Percentiles rank a stretch among this genome's conserved stretches.
phyloP scores from a whole-genome alignment of 2,888 invertebrate genomes.

The Lycia hirtaria region DNA sequence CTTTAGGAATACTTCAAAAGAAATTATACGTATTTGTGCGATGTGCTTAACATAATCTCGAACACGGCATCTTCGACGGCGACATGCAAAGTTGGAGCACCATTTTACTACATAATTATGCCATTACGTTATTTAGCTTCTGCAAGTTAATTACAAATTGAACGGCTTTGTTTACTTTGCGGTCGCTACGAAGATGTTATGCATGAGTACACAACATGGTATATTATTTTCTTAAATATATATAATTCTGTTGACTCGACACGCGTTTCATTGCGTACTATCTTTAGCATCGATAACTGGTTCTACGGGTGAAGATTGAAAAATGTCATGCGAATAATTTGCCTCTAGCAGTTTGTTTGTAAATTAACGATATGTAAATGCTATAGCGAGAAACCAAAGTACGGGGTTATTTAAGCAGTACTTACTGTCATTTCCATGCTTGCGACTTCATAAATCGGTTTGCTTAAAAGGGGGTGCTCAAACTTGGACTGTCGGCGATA shows the following conservation, averaged over 20 bases:
- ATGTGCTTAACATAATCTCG: slow-evolving; percentile 35
- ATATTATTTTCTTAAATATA: slow-evolving; percentile 45
- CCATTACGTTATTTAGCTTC: slow-evolving; percentile 53
- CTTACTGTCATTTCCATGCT: slow-evolving; percentile 43
- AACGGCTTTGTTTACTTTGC: slow-evolving; percentile 60
- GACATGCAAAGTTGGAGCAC: slow-evolving; percentile 48
- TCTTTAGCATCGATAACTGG: slow-evolving; percentile 26
- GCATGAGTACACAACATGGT: slow-evolving; percentile 21
- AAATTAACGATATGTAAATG: slow-evolving; percentile 45
- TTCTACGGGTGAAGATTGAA: slow-evolving; percentile 18
- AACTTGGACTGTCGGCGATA: not conserved
- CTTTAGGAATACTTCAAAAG: slow-evolving; percentile 18
- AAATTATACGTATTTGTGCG: slow-evolving; percentile 23
- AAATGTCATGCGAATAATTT: slow-evolving; percentile 19
- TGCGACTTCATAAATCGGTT: slow-evolving; percentile 13
- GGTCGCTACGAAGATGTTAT: slow-evolving; percentile 41
- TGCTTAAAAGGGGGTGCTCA: slow-evolving; percentile 2
- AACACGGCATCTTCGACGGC: slow-evolving; percentile 23
- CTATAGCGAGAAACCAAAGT: slow-evolving; percentile 42
- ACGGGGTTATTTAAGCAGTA: slow-evolving; percentile 46
- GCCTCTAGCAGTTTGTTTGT: slow-evolving; percentile 38
- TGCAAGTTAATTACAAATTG: slow-evolving; percentile 52
- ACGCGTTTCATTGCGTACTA: slow-evolving; percentile 25
- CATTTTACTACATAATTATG: slow-evolving; percentile 58
- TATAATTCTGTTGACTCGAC: slow-evolving; percentile 40